phyloP scores from a whole-genome alignment of 2,797 vertebrate genomes.

The Neosilurus mollespiculum region DNA sequence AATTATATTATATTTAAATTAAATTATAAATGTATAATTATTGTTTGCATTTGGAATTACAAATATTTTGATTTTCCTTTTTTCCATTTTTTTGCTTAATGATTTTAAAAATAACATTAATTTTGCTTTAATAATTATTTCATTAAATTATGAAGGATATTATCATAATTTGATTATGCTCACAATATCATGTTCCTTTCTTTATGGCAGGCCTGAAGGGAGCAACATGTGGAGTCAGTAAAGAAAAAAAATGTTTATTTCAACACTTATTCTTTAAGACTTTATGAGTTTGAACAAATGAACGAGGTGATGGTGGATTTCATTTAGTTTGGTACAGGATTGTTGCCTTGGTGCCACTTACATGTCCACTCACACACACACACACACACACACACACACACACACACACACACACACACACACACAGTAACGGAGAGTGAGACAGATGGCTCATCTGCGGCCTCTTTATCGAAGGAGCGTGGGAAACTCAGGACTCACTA shows the following conservation, averaged over 20 bases:
- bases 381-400: constrained; percentile 1
- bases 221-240: neutral
- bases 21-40: too few relatives aligned
- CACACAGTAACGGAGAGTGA: constrained; percentile 57
- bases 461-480: constrained; percentile 77
- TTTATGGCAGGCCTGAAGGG: neutral
- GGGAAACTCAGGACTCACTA: constrained; percentile 74
- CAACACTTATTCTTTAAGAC: neutral
- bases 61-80: too few relatives aligned
- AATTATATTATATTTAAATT: too few relatives aligned
- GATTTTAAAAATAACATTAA: too few relatives aligned
- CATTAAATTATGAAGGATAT: too few relatives aligned
- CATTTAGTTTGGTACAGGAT: neutral
- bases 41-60: too few relatives aligned
- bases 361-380: neutral
- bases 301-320: neutral
- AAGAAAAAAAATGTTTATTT: neutral
- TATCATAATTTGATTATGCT: too few relatives aligned
- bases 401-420: constrained; percentile 63
- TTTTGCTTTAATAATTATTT: too few relatives aligned
- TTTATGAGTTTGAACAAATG: neutral
- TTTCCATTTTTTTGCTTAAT: too few relatives aligned
- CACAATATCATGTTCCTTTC: neutral
- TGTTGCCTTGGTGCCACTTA: neutral
- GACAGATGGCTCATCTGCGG: constrained; percentile 78